Percentiles rank a stretch among this genome's conserved stretches.
Conservation (phyloP, 2,113 vertebrate genomes). For the Bombycilla garrulus region DNA sequence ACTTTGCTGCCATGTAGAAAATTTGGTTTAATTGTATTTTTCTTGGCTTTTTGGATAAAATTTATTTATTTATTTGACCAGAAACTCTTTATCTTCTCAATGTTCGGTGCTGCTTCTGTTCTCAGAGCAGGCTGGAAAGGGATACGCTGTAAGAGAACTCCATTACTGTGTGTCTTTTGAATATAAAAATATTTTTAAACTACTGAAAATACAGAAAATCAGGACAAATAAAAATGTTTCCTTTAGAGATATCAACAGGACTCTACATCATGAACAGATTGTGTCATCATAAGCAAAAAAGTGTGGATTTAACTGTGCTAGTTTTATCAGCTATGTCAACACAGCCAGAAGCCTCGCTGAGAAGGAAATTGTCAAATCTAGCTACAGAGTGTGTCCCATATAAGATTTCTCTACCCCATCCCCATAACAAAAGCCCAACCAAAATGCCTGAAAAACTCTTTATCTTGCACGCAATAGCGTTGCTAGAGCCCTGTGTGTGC, state of each 20-base stretch:
- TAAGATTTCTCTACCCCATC: not conserved
- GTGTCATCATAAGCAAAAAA: not conserved
- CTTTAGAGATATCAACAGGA: not conserved
- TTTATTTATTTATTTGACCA: not conserved
- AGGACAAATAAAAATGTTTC: not conserved
- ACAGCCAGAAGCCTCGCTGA: not conserved
- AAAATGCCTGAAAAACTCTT: not conserved
- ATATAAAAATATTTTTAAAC: not conserved
- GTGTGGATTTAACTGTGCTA: not conserved
- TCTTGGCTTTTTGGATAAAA: not conserved
- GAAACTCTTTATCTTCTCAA: not conserved
- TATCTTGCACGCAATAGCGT: fast-evolving
- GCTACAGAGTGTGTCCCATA: not conserved
- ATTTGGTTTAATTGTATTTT: not conserved
- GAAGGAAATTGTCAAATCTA: not conserved
- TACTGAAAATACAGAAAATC: not conserved
- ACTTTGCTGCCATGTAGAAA: not conserved
- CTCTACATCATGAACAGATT: not conserved
- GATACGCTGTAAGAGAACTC: not conserved
- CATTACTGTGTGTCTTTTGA: not conserved
- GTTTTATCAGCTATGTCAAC: not conserved
- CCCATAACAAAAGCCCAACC: not conserved
- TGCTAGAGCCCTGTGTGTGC: not conserved
- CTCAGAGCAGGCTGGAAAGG: not conserved
- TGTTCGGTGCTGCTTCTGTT: not conserved